Conservation (phyloP, 2,888 invertebrate species). For the Nasonovia ribisnigri region DNA sequence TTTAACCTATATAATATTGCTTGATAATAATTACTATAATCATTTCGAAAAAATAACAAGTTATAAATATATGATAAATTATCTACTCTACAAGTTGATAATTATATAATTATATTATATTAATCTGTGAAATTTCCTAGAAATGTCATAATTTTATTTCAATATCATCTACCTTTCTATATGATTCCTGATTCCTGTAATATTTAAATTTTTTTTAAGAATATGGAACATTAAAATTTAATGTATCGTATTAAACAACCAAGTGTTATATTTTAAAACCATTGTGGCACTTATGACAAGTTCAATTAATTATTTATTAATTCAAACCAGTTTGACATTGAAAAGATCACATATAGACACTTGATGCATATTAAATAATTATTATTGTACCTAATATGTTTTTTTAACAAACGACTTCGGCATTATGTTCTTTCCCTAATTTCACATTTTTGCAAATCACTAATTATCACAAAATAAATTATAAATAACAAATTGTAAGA, state of each 20-base stretch:
- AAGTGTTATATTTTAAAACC: neutral
- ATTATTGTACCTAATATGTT: neutral
- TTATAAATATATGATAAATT: too few species aligned
- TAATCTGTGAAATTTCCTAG: neutral
- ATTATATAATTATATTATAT: neutral
- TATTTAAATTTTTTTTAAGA: neutral
- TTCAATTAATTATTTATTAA: neutral
- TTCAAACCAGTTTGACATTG: neutral
- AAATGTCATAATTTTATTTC: neutral
- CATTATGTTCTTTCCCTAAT: neutral
- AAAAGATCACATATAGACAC: neutral
- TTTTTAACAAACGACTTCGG: neutral
- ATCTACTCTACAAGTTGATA: neutral
- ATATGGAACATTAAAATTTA: neutral
- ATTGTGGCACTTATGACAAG: neutral
- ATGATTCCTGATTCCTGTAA: neutral
- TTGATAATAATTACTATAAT: neutral
- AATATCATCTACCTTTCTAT: neutral
- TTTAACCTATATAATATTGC: neutral
- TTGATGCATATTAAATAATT: neutral
- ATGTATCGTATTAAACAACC: neutral
- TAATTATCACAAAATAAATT: neutral
- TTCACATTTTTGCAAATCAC: neutral
- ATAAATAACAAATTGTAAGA: neutral
- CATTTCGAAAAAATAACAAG: neutral